phyloP scores from a whole-genome alignment of 2,888 invertebrate species.

The Apeira syringaria region DNA sequence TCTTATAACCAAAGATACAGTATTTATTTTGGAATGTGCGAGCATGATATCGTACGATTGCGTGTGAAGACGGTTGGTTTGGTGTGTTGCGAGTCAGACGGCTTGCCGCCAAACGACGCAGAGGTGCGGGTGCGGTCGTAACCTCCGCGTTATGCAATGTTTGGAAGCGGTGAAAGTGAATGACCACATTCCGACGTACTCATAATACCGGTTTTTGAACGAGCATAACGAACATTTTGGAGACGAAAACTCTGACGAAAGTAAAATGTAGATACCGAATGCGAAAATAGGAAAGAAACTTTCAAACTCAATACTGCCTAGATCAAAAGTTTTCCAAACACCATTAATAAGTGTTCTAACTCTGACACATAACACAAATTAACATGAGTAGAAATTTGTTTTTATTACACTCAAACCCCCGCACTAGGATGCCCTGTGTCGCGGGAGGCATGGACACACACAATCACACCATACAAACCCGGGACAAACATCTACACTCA shows the following conservation, averaged over 20 bases:
- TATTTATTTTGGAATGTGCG: constrained; percentile 2
- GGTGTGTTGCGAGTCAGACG: constrained; percentile 45
- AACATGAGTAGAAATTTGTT: too few species aligned
- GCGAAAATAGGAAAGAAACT: too few species aligned
- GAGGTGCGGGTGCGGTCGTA: constrained; percentile 34
- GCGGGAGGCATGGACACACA: too few species aligned
- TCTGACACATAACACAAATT: too few species aligned
- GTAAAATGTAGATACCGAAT: too few species aligned
- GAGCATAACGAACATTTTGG: constrained; percentile 10
- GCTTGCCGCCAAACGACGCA: constrained; percentile 60
- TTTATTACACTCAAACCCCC: too few species aligned
- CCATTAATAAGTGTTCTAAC: too few species aligned
- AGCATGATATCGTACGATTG: background rate
- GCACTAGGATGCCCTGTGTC: too few species aligned
- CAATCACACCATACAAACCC: too few species aligned
- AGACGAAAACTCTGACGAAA: constrained; percentile 11
- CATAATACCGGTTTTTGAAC: constrained; percentile 28
- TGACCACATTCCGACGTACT: constrained; percentile 49
- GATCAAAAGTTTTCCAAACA: too few species aligned
- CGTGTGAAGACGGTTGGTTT: constrained; percentile 5
- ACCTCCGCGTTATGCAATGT: constrained; percentile 29
- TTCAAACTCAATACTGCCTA: too few species aligned
- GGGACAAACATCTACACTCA: too few species aligned
- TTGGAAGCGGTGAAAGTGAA: constrained; percentile 54
- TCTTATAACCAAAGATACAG: background rate